Percentiles rank a stretch among this genome's conserved stretches.
These are phyloP conservation scores for Phocoena sinus DNA, from an alignment of 2,113 vertebrate genomes.

Conservation along the genomic window DNA sequence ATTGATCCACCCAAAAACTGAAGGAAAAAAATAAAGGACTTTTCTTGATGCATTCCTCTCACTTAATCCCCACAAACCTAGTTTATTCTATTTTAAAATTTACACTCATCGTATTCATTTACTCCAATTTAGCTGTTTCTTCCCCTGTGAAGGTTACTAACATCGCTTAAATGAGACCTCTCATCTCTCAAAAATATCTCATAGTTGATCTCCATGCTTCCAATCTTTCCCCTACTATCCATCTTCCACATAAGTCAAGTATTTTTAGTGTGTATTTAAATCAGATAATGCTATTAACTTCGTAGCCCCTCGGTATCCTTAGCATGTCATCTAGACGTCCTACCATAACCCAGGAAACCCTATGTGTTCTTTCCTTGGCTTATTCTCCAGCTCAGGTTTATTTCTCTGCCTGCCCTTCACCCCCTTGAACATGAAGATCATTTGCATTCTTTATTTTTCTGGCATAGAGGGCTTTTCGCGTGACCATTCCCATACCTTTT, in stretches of 20 bases:
- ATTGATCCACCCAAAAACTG: not conserved
- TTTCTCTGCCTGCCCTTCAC: not conserved
- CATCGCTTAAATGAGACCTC: not conserved
- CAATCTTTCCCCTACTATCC: not conserved
- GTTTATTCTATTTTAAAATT: not conserved
- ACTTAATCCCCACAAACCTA: not conserved
- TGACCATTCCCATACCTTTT: not conserved
- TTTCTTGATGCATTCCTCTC: not conserved
- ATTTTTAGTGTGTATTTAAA: not conserved
- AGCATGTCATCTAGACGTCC: not conserved
- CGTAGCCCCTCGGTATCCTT: not conserved
- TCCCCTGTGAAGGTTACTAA: not conserved
- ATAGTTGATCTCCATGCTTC: not conserved
- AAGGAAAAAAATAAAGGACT: not conserved
- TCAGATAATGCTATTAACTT: not conserved
- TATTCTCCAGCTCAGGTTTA: not conserved
- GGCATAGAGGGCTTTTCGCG: rapidly evolving
- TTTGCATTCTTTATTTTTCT: not conserved
- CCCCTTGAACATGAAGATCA: not conserved
- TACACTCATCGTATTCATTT: not conserved
- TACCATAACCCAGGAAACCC: not conserved
- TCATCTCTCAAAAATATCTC: not conserved
- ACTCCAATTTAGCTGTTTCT: not conserved
- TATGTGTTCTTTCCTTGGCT: not conserved
- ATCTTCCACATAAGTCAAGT: not conserved